Percentiles rank a stretch among this genome's conserved stretches.
phyloP scores from a whole-genome alignment of 2,113 vertebrate genomes.

The Puffinus mauretanicus region DNA sequence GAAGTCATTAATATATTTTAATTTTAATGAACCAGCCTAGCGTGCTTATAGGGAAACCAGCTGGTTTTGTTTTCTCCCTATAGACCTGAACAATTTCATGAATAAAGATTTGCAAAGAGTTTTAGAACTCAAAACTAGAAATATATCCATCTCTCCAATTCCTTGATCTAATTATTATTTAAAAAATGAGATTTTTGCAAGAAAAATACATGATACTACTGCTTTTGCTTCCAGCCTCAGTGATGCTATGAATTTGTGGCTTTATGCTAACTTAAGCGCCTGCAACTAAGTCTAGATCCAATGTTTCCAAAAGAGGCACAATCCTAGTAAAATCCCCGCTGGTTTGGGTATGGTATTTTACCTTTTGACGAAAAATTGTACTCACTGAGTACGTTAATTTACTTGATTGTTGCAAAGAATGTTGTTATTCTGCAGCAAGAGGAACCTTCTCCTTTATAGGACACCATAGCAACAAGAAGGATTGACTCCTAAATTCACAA shows the following conservation, averaged over 20 bases:
- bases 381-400: neutral
- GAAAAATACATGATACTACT: neutral
- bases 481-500: conserved; percentile 7
- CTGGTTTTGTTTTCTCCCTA: conserved; percentile 40
- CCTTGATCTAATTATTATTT: conserved; percentile 6
- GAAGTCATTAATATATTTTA: neutral
- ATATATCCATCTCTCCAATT: neutral
- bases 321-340: neutral
- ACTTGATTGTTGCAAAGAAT: neutral
- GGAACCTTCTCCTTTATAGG: neutral
- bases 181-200: neutral
- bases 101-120: conserved; percentile 36
- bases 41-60: neutral
- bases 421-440: neutral
- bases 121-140: neutral
- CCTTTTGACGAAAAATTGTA: neutral
- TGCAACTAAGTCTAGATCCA: neutral
- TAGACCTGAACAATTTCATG: conserved; percentile 8
- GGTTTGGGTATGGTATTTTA: neutral
- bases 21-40: conserved; percentile 23
- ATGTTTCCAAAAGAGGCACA: neutral
- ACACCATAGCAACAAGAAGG: conserved; percentile 22
- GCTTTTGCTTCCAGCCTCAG: neutral
- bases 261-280: neutral
- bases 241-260: neutral